Evolutionary conservation across 2,797 vertebrate species (phyloP).

Genomic region (Rousettus madagascariensis): DNA sequence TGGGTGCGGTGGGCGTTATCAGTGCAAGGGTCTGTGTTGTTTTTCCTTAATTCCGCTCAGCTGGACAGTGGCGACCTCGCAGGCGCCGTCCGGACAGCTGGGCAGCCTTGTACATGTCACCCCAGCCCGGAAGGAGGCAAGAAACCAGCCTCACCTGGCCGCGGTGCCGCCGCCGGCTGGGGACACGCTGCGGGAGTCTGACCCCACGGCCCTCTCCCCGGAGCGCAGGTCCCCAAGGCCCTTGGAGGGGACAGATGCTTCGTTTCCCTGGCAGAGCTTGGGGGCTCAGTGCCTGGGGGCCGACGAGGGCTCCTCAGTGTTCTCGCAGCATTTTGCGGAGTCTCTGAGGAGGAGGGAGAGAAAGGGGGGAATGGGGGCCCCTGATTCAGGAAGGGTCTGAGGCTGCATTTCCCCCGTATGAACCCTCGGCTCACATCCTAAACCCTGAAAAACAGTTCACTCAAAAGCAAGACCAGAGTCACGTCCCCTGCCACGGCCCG

Average conservation of each 20-base stretch:
- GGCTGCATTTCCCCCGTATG: background rate
- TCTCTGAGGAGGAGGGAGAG: background rate
- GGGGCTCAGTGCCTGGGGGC: background rate
- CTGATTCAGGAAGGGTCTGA: background rate
- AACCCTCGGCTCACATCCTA: background rate
- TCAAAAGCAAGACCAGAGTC: background rate
- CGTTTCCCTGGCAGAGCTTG: background rate
- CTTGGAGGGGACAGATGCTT: background rate
- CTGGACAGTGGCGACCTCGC: background rate
- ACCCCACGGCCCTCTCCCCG: background rate
- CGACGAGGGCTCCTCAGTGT: accelerated
- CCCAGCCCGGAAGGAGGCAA: background rate
- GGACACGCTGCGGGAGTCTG: accelerated
- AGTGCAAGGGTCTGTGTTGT: background rate
- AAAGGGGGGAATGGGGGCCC: background rate
- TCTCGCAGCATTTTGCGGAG: background rate
- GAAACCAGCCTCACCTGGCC: background rate
- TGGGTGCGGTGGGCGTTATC: background rate
- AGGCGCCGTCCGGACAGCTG: slow-evolving; percentile 6
- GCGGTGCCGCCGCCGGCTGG: background rate
- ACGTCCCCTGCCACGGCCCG: background rate
- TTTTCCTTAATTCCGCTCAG: background rate
- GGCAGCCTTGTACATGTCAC: background rate
- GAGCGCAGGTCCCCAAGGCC: background rate
- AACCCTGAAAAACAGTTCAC: background rate